Evolutionary conservation across 37 sponge, comb jelly and placozoan genomes (phyloP).

Genomic region (Beroe ovata): DNA sequence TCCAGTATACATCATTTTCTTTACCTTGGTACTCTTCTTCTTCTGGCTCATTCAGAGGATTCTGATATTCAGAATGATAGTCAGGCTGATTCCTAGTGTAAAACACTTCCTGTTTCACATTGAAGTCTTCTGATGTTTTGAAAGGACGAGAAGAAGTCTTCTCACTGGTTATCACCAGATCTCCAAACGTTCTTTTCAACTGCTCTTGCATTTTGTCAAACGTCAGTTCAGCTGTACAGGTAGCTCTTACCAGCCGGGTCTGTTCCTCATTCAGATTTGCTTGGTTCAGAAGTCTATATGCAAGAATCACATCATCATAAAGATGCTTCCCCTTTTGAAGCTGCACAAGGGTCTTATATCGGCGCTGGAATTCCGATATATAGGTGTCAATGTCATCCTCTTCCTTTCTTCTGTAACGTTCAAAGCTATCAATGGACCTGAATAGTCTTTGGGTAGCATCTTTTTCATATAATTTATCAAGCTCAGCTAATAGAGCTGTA

Average conservation of each 20-base stretch:
- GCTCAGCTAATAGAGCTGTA: neutral
- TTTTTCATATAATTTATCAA: neutral
- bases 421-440: neutral
- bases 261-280: conserved; percentile 1
- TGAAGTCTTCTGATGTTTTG: neutral
- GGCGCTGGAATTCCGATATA: neutral
- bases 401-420: neutral
- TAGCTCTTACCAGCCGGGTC: neutral
- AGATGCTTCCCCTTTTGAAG: neutral
- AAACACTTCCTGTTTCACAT: conserved; percentile 1
- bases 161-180: neutral
- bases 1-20: neutral
- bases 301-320: neutral
- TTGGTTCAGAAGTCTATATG: neutral
- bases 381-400: neutral
- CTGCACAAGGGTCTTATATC: neutral
- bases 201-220: neutral
- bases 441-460: neutral
- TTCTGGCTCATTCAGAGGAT: too few species aligned
- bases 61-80: neutral
- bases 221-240: neutral
- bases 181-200: conserved; percentile 2
- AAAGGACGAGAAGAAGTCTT: neutral
- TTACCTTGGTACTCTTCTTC: neutral
- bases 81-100: neutral